Base-by-base conservation (phyloP, 2,113 vertebrate species). In the Cheirogaleus medius region DNA sequence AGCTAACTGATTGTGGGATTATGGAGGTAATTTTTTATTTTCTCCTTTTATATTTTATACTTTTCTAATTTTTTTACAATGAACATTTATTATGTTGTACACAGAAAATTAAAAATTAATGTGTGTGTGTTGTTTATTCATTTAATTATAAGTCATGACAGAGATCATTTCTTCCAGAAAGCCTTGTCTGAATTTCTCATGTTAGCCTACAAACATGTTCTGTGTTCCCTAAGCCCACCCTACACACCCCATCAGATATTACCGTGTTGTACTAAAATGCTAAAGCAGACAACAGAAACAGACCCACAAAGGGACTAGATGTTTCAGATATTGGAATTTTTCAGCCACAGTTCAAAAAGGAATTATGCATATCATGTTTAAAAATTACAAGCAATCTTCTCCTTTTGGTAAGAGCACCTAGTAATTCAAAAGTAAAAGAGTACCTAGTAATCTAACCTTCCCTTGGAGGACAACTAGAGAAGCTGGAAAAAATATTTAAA, bases 131-230 rank as follows among this genome's bases (percentile, higher is more conserved):
- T 52, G 63, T 83, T 92, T 77, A 94, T 84, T 78, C 44, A 85
- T n/a, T 80, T 78, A 78, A 52, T 85, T 92, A 49, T 64, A 89
- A 92, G 23, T 69, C 32, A 94, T 69, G n/a, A 88, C 52, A 94
- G 56, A 95, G 88, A 77, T 44, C 9, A 63, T 37, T 96, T 95
- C 60, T 83, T 83, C 29, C 60, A 88, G 76, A 83, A 91, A 83
- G n/a, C 1, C 18, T 94, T 92, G 32, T 52, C 83, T 88, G 32
- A 63, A 69, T 93, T 84, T 93, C 27, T 69, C 27, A 60, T 5
- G 63, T 94, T 71, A 68, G 21, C 82, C 14, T 69, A 69, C 42
- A 76, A 49, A 91, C 8, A 54, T 23, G 9, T 69, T 54, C 25
- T 90, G 9, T 73, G 34, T 39, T 83, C 52, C 56, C 49, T 66